These are phyloP conservation scores for Phaenicophaeus curvirostris DNA, from an alignment of 2,797 vertebrate genomes.

Conservation along the genomic window DNA sequence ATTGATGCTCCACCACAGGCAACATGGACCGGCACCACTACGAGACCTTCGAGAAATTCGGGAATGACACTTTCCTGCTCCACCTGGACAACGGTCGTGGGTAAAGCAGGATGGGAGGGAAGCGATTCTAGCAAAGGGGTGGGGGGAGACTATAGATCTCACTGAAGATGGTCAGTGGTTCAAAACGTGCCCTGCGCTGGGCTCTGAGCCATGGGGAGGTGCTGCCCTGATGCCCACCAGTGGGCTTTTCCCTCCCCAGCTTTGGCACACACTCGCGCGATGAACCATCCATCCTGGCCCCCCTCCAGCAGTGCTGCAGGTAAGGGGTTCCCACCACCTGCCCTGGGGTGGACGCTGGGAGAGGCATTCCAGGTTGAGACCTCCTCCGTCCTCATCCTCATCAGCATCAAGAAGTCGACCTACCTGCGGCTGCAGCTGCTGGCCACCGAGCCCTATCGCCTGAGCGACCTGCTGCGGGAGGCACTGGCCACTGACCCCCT, in stretches of 20 bases:
- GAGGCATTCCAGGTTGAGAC: neutral
- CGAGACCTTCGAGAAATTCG: conserved; percentile 76
- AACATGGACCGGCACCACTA: conserved; percentile 76
- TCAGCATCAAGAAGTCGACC: conserved; percentile 67
- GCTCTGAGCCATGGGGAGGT: accelerated
- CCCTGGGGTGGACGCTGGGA: accelerated
- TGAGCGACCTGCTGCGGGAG: conserved; percentile 58
- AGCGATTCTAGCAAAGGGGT: neutral
- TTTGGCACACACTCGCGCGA: conserved; percentile 66
- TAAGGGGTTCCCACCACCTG: neutral
- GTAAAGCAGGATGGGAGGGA: neutral
- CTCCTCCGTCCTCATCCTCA: neutral
- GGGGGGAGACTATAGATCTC: neutral
- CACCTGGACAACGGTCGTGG: conserved; percentile 74
- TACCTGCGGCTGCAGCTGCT: conserved; percentile 60
- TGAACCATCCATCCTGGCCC: conserved; percentile 68
- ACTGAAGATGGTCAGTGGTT: too few species aligned
- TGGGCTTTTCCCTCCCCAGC: conserved; percentile 12
- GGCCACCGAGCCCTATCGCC: conserved; percentile 41
- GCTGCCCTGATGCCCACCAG: neutral
- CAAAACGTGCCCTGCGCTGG: accelerated
- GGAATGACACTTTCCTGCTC: conserved; percentile 72
- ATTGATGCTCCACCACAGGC: neutral
- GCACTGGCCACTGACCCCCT: conserved; percentile 46
- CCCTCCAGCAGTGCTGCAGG: conserved; percentile 71